A percentile compares a stretch with the other conserved stretches of the same genome.
These are phyloP conservation scores for Mus pahari DNA, from an alignment of 2,113 vertebrate genomes.

Conservation along the genomic window DNA sequence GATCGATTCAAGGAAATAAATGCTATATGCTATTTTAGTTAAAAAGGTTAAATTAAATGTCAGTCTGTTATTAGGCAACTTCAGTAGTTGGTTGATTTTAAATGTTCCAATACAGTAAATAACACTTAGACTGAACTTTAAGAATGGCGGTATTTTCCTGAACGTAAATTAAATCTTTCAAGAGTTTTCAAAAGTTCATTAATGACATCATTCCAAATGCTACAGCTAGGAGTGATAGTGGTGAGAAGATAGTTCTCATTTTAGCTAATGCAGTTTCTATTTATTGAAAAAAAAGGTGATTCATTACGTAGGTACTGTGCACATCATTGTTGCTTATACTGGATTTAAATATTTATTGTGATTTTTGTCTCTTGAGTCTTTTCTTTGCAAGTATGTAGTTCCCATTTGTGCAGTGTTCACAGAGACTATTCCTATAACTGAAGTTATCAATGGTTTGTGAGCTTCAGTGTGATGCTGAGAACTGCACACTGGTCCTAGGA, in stretches of 20 bases:
- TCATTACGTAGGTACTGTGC: not conserved
- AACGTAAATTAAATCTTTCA: conserved; percentile 78
- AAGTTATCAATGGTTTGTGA: not conserved
- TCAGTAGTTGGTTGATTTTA: conserved; percentile 72
- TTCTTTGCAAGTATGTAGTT: too few species aligned
- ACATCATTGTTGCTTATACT: not conserved
- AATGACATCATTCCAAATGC: conserved; percentile 30
- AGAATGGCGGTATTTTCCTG: conserved; percentile 65
- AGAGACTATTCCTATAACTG: too few species aligned
- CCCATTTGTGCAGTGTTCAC: not conserved
- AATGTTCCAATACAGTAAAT: conserved; percentile 71
- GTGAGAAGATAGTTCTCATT: not conserved
- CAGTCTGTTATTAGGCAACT: conserved; percentile 76
- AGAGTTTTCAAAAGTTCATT: conserved; percentile 58
- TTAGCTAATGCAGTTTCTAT: not conserved
- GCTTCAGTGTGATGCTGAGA: not conserved
- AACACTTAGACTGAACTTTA: conserved; percentile 74
- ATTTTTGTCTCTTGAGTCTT: not conserved
- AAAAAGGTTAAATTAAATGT: conserved; percentile 82
- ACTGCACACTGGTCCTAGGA: not conserved
- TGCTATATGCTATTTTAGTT: conserved; percentile 75
- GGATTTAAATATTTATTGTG: not conserved
- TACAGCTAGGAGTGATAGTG: conserved; percentile 28
- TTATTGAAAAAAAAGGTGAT: not conserved
- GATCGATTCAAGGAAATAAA: conserved; percentile 68